Evolutionary conservation across 2,888 invertebrate species (phyloP).

Genomic region (Rotaria macrura): DNA sequence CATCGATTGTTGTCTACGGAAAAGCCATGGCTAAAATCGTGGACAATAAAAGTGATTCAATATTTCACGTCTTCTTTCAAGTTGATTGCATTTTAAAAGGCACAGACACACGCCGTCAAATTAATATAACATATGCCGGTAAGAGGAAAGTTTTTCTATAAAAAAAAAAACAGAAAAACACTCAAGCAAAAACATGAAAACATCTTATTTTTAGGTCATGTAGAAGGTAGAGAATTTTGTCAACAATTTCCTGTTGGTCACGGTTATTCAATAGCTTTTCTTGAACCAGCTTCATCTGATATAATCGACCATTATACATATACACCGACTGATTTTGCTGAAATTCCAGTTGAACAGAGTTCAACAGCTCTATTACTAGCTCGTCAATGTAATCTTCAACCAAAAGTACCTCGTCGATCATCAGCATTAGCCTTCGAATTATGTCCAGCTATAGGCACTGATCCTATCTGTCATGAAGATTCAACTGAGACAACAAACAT

Average conservation of each 20-base stretch:
- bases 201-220: not conserved
- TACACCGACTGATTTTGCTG: not conserved
- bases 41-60: not conserved
- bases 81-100: constrained; percentile 7
- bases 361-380: not conserved
- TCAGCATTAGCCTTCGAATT: not conserved
- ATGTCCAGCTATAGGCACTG: not conserved
- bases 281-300: not conserved
- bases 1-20: not conserved
- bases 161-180: too few relatives aligned
- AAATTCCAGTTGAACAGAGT: not conserved
- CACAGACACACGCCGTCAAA: not conserved
- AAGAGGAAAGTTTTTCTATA: too few relatives aligned
- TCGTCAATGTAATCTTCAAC: not conserved
- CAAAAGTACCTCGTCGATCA: not conserved
- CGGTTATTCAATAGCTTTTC: not conserved
- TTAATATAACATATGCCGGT: not conserved
- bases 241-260: not conserved
- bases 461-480: not conserved
- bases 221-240: not conserved
- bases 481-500: not conserved
- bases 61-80: not conserved
- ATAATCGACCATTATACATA: not conserved
- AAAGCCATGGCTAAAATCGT: not conserved
- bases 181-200: too few relatives aligned